A percentile compares a stretch with the other conserved stretches of the same genome.
These are phyloP conservation scores for Drosophila kikkawai DNA, from an alignment of 1,140 invertebrate genomes.

Conservation along the genomic window DNA sequence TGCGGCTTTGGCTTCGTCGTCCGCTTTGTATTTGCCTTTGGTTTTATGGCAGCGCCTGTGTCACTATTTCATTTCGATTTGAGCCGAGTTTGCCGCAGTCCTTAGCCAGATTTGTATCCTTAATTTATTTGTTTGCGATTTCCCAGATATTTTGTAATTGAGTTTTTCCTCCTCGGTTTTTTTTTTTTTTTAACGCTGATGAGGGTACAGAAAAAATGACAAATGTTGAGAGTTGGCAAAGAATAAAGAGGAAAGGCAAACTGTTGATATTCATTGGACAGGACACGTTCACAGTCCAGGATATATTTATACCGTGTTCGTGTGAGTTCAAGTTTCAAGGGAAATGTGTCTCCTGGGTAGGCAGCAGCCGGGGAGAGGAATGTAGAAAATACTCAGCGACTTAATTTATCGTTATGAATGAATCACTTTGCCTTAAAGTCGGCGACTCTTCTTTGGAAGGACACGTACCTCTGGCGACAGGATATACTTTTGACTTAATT, in stretches of 20 bases:
- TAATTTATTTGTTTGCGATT: slow-evolving; percentile 83
- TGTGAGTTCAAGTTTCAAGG: slow-evolving; percentile 54
- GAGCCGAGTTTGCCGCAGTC: slow-evolving; percentile 66
- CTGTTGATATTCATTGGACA: slow-evolving; percentile 54
- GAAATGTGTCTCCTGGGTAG: slow-evolving; percentile 63
- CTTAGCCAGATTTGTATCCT: slow-evolving; percentile 71
- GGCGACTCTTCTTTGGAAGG: slow-evolving; percentile 43
- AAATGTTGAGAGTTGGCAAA: slow-evolving; percentile 30
- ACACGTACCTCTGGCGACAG: slow-evolving; percentile 65
- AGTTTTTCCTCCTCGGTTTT: slow-evolving; percentile 55
- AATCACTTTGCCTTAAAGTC: slow-evolving; percentile 68
- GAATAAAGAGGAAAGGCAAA: slow-evolving; percentile 26
- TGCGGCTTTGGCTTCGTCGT: slow-evolving; percentile 52
- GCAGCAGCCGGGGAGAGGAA: background rate
- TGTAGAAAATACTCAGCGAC: slow-evolving; percentile 37
- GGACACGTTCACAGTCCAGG: slow-evolving; percentile 60
- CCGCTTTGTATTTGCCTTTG: slow-evolving; percentile 78
- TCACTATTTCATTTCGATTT: slow-evolving; percentile 82
- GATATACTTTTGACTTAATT: slow-evolving; percentile 81
- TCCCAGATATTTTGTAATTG: slow-evolving; percentile 76
- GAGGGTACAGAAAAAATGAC: slow-evolving; percentile 39
- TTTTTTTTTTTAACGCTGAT: slow-evolving; percentile 40
- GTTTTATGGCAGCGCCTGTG: slow-evolving; percentile 74
- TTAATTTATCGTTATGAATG: slow-evolving; percentile 82
- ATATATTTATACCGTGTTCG: slow-evolving; percentile 53